Percentiles rank a stretch among this genome's conserved stretches.
These are phyloP conservation scores for Acyrthosiphon pisum DNA, from an alignment of 1,140 invertebrate species.

Conservation along the genomic window DNA sequence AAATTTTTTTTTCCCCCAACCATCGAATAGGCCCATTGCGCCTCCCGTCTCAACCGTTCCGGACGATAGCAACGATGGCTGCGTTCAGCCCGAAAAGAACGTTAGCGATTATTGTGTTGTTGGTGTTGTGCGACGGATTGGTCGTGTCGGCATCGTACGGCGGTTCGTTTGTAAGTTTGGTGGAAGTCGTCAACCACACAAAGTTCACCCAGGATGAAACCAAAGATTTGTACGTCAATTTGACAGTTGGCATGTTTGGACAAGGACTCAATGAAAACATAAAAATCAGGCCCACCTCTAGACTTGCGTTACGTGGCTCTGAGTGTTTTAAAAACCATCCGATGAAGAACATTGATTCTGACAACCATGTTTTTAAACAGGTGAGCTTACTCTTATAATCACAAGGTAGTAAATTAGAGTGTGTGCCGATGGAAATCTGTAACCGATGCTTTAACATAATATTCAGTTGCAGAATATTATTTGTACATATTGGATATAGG, in stretches of 20 bases:
- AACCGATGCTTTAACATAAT: background rate
- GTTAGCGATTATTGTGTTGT: background rate
- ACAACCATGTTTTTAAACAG: slow-evolving; percentile 11
- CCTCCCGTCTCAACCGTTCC: background rate
- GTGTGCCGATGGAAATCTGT: background rate
- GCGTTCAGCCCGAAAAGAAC: background rate
- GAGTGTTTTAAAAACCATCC: slow-evolving; percentile 49
- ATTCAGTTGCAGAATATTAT: background rate
- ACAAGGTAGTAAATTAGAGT: background rate
- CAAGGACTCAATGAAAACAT: slow-evolving; percentile 47
- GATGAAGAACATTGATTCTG: slow-evolving; percentile 41
- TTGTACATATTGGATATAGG: no score
- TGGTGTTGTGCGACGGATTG: background rate
- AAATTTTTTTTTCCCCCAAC: background rate
- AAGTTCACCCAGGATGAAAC: slow-evolving; percentile 15
- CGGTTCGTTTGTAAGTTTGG: slow-evolving; percentile 5
- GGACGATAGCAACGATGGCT: background rate
- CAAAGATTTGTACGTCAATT: slow-evolving; percentile 21
- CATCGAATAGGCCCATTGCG: background rate
- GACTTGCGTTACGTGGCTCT: slow-evolving; percentile 17
- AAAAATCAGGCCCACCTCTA: slow-evolving; percentile 55
- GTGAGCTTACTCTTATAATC: background rate
- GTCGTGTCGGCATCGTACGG: background rate
- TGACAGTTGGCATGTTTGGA: slow-evolving; percentile 53
- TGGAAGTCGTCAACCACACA: slow-evolving; percentile 52